Evolutionary conservation across 2,888 invertebrate genomes (phyloP).

Genomic region (Coremacera marginata): DNA sequence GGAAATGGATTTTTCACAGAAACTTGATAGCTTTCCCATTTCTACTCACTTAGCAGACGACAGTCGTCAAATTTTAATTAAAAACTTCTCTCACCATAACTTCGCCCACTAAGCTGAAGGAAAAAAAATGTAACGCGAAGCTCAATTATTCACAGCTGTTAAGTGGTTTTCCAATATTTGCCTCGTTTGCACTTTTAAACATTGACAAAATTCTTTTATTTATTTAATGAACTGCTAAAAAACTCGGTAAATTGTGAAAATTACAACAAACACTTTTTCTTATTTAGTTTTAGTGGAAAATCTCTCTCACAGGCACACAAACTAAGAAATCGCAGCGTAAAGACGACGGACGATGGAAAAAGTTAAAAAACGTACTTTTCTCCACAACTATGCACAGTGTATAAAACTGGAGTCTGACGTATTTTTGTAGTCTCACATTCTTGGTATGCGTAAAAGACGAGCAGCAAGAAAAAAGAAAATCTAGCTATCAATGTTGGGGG

Average conservation of each 20-base stretch:
- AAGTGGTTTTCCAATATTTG: not conserved
- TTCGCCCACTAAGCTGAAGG: constrained; percentile 9
- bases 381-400: constrained; percentile 29
- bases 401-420: constrained; percentile 34
- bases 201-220: not conserved
- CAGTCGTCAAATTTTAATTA: constrained; percentile 11
- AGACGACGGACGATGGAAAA: constrained; percentile 12
- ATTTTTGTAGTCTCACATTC: not conserved
- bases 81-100: constrained; percentile 32
- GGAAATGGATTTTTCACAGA: constrained; percentile 26
- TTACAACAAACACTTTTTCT: constrained; percentile 34
- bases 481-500: constrained; percentile 9
- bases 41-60: not conserved
- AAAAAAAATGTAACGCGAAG: not conserved
- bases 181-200: constrained; percentile 22
- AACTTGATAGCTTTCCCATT: not conserved
- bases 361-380: constrained; percentile 28
- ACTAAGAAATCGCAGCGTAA: constrained; percentile 25
- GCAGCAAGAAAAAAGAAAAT: constrained; percentile 4
- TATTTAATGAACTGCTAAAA: constrained; percentile 1
- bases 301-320: constrained; percentile 37
- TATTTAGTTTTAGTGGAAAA: constrained; percentile 40
- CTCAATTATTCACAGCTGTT: constrained; percentile 20
- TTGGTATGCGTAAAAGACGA: constrained; percentile 5
- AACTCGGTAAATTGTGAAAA: constrained; percentile 19